Conservation (phyloP, 2,888 invertebrate genomes). For the Drosophila trichaetosa region DNA sequence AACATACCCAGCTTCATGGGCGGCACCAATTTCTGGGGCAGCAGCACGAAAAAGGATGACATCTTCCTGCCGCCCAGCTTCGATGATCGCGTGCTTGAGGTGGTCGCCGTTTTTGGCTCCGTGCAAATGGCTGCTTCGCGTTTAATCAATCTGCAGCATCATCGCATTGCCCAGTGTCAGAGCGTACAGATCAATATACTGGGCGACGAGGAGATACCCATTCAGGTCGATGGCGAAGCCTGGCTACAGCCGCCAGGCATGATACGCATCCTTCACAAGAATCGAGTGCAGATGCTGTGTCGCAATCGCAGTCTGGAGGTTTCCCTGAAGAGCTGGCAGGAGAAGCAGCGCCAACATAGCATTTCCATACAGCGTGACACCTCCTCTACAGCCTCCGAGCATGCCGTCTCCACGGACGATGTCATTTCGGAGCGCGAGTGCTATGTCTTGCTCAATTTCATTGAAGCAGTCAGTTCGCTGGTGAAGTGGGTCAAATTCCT, state of each 20-base stretch:
- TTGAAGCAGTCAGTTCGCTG: slow-evolving; percentile 93
- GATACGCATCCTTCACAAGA: slow-evolving; percentile 97
- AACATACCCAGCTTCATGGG: slow-evolving; percentile 99
- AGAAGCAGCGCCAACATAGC: slow-evolving; percentile 89
- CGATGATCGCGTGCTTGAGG: slow-evolving; percentile 98
- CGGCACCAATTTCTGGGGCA: slow-evolving; percentile 99
- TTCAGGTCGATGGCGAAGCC: slow-evolving; percentile 98
- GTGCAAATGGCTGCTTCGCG: slow-evolving; percentile 99
- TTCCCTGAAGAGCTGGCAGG: slow-evolving; percentile 94
- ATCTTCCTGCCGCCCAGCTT: slow-evolving; percentile 96
- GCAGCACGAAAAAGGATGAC: slow-evolving; percentile 95
- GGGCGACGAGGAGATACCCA: slow-evolving; percentile 96
- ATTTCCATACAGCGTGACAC: slow-evolving; percentile 85
- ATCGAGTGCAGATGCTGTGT: slow-evolving; percentile 97
- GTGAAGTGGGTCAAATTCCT: slow-evolving; percentile 92
- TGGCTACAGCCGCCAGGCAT: slow-evolving; percentile 99
- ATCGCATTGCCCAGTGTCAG: slow-evolving; percentile 98
- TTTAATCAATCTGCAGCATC: slow-evolving; percentile 97
- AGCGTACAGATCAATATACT: slow-evolving; percentile 98
- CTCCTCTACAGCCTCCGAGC: slow-evolving; percentile 84
- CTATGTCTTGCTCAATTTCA: slow-evolving; percentile 89
- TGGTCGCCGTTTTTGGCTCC: slow-evolving; percentile 98
- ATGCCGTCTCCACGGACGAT: slow-evolving; percentile 84
- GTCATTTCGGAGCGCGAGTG: slow-evolving; percentile 85
- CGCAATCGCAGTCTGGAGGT: slow-evolving; percentile 95